Conservation (phyloP, 2,797 vertebrate species). For the Silurus lanzhouensis region DNA sequence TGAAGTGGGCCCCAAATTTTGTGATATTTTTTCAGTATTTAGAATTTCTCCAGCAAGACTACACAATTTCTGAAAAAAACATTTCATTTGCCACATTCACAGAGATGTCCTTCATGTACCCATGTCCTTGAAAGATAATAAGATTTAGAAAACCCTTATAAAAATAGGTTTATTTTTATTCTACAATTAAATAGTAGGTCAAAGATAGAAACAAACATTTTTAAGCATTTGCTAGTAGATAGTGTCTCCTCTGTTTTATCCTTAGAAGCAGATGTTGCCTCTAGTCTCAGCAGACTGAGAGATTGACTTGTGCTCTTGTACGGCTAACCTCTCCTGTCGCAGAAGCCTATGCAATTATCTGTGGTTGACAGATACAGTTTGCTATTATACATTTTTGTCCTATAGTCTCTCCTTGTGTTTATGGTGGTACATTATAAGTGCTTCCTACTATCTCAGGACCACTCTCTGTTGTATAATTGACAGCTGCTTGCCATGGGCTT, state of each 20-base stretch:
- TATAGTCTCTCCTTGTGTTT: not conserved
- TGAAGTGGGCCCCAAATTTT: not conserved
- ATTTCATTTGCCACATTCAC: slow-evolving; percentile 46
- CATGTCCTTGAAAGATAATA: slow-evolving; percentile 42
- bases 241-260: slow-evolving; percentile 35
- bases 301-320: slow-evolving; percentile 24
- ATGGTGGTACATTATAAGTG: slow-evolving; percentile 16
- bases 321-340: slow-evolving; percentile 20
- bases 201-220: not conserved
- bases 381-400: slow-evolving; percentile 21
- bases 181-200: not conserved
- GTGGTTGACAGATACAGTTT: slow-evolving; percentile 15
- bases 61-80: slow-evolving; percentile 7
- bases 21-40: not conserved
- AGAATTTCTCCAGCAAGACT: not conserved
- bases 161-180: not conserved
- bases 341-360: slow-evolving; percentile 7
- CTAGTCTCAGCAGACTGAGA: slow-evolving; percentile 54
- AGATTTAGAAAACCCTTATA: slow-evolving; percentile 1
- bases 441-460: slow-evolving; percentile 30
- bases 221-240: not conserved
- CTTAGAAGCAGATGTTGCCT: slow-evolving; percentile 62
- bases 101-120: slow-evolving; percentile 41
- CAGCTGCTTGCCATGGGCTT: slow-evolving; percentile 38
- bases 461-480: slow-evolving; percentile 44